phyloP scores from a whole-genome alignment of 2,797 vertebrate genomes.

The Eulemur rubriventer region DNA sequence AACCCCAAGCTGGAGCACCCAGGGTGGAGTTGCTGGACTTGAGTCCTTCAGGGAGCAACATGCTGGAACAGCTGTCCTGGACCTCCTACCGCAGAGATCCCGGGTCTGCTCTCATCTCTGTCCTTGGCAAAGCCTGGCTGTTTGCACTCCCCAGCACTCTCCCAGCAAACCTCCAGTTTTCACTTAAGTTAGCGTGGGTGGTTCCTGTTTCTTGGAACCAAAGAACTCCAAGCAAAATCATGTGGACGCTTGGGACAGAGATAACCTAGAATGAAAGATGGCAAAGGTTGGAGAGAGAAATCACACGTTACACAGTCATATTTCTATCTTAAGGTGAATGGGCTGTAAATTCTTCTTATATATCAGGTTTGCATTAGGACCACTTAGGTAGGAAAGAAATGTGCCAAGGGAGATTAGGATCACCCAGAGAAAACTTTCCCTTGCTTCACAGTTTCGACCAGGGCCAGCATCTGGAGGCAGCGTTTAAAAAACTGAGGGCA shows the following conservation, averaged over 20 bases:
- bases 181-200: not conserved
- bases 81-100: not conserved
- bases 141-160: not conserved
- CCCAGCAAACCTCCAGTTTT: too few species aligned
- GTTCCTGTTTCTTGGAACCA: not conserved
- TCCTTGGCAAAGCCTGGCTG: not conserved
- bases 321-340: not conserved
- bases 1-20: not conserved
- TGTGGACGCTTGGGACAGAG: not conserved
- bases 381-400: not conserved
- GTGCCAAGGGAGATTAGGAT: not conserved
- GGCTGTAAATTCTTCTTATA: not conserved
- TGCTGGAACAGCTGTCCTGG: too few species aligned
- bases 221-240: not conserved
- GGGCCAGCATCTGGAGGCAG: not conserved
- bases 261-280: not conserved
- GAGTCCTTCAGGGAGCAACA: not conserved
- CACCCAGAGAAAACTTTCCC: not conserved
- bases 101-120: too few species aligned
- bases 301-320: not conserved
- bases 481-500: not conserved
- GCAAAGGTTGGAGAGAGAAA: not conserved
- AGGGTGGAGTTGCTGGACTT: not conserved
- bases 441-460: not conserved
- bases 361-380: not conserved